Percentiles rank a stretch among this genome's conserved stretches.
phyloP scores from a whole-genome alignment of 2,797 vertebrate genomes.

The Linurgus olivaceus region DNA sequence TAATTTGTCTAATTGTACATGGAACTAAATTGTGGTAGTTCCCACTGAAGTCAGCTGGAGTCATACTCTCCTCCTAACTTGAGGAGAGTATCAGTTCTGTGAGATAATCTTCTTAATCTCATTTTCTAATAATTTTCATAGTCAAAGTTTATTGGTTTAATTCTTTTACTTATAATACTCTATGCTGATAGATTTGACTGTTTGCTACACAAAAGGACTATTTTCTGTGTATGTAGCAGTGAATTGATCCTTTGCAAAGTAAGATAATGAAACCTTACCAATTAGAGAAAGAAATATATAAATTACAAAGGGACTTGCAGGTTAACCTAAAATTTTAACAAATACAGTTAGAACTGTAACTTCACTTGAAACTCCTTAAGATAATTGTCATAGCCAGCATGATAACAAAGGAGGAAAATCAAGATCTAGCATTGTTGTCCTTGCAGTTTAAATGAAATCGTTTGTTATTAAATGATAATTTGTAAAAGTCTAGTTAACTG shows the following conservation, averaged over 20 bases:
- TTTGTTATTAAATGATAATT: not conserved
- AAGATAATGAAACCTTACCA: not conserved
- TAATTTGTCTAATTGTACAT: not conserved
- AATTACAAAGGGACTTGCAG: not conserved
- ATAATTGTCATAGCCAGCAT: not conserved
- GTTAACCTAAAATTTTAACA: not conserved
- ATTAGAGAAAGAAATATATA: not conserved
- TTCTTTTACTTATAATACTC: not conserved
- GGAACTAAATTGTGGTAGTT: not conserved
- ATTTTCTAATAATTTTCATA: not conserved
- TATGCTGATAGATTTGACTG: not conserved
- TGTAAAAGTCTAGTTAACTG: not conserved
- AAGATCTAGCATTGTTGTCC: rapidly evolving
- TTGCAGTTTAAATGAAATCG: not conserved
- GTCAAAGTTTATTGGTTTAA: not conserved
- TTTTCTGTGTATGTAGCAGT: not conserved
- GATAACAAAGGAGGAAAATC: not conserved
- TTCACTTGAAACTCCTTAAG: not conserved
- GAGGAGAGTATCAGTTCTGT: not conserved
- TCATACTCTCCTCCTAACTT: not conserved
- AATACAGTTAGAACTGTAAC: not conserved
- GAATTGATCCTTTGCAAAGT: not conserved
- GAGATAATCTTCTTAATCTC: not conserved
- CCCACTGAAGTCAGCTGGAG: not conserved
- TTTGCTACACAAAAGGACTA: not conserved